Conservation (phyloP, 2,797 vertebrate genomes). For the Dendrocincla fuliginosa region DNA sequence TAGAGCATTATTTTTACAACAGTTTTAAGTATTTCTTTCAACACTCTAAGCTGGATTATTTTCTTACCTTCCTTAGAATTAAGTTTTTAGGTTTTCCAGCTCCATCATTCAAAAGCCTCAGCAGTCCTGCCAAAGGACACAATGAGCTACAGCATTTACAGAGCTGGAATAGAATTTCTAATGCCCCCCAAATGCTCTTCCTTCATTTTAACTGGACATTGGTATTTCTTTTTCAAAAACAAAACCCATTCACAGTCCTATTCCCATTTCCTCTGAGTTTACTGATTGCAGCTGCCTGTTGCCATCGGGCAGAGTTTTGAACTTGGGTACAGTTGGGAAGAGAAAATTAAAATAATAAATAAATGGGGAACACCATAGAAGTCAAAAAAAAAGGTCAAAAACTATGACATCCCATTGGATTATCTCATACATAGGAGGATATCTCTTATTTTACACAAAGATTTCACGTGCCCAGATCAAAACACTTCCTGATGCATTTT, state of each 20-base stretch:
- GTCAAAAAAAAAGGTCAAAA: background rate
- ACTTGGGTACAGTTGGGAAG: background rate
- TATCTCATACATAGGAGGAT: background rate
- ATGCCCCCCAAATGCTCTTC: background rate
- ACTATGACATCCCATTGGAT: rapidly evolving
- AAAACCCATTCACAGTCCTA: background rate
- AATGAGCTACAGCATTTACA: background rate
- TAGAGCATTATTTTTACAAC: background rate
- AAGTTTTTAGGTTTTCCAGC: background rate
- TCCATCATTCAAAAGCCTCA: background rate
- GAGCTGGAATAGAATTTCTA: background rate
- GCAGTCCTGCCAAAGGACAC: background rate
- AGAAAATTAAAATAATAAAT: background rate
- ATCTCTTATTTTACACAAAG: background rate
- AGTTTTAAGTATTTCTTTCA: background rate
- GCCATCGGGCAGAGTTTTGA: background rate
- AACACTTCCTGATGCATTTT: background rate
- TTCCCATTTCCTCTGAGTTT: background rate
- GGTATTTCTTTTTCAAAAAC: background rate
- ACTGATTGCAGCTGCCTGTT: background rate
- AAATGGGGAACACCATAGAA: background rate
- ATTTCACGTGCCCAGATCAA: background rate
- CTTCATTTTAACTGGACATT: background rate
- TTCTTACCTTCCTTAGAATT: background rate
- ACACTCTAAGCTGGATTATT: background rate